Conservation (phyloP, 2,888 invertebrate species). For the Aelia acuminata region DNA sequence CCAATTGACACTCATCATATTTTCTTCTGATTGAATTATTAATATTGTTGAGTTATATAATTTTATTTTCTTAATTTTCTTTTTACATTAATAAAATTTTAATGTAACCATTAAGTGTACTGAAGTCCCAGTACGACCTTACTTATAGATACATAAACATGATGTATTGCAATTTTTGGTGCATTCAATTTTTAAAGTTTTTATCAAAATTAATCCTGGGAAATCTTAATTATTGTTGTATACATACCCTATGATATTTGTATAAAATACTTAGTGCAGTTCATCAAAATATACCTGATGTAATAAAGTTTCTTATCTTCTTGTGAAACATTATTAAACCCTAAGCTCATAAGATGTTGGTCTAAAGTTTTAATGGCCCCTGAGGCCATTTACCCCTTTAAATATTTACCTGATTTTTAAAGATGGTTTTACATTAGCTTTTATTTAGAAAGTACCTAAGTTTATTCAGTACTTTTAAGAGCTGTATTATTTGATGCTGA, state of each 20-base stretch:
- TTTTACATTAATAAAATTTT: neutral
- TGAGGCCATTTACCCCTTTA: neutral
- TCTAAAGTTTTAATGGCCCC: neutral
- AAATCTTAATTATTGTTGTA: neutral
- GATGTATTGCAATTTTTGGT: neutral
- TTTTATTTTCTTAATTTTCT: neutral
- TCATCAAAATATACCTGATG: neutral
- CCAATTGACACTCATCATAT: neutral
- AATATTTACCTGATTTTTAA: neutral
- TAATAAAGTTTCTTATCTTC: slow-evolving; percentile 12
- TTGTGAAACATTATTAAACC: neutral
- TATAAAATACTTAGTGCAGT: neutral
- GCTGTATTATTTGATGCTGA: neutral
- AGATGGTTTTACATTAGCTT: neutral
- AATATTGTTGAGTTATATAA: neutral
- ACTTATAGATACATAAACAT: neutral
- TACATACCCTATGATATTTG: neutral
- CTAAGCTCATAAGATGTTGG: neutral
- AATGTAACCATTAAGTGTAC: neutral
- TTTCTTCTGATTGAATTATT: neutral
- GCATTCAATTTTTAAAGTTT: neutral
- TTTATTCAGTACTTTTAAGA: neutral
- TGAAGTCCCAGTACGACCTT: neutral
- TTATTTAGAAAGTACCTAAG: neutral
- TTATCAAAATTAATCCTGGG: neutral